Conservation (phyloP, 2,797 vertebrate genomes). For the Siniperca undulata region DNA sequence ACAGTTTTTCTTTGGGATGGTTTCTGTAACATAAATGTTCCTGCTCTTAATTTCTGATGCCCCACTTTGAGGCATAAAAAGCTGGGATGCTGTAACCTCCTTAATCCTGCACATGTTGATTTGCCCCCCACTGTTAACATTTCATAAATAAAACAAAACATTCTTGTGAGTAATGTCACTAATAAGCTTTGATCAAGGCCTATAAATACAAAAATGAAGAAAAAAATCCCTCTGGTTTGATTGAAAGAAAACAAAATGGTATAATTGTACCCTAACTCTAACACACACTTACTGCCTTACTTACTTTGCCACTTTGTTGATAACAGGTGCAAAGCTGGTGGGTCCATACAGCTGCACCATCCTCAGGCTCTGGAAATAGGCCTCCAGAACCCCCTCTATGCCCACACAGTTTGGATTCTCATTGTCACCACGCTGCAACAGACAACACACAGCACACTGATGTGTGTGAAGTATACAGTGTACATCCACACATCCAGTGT, state of each 20-base stretch:
- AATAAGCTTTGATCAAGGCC: slow-evolving; percentile 12
- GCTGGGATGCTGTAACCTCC: slow-evolving; percentile 17
- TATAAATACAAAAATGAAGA: slow-evolving; percentile 1
- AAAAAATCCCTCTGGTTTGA: background rate
- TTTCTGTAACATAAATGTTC: background rate
- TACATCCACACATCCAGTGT: background rate
- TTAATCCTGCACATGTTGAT: slow-evolving; percentile 11
- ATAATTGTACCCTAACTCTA: no score
- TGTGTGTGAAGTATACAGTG: background rate
- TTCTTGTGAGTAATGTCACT: slow-evolving; percentile 34
- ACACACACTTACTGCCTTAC: slow-evolving; percentile 43
- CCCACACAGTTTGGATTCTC: slow-evolving; percentile 95
- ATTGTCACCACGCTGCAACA: slow-evolving; percentile 88
- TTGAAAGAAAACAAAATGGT: background rate
- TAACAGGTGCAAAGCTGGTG: slow-evolving; percentile 96
- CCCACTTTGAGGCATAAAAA: slow-evolving; percentile 4
- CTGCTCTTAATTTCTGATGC: background rate
- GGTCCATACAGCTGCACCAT: slow-evolving; percentile 97
- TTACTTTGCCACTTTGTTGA: slow-evolving; percentile 97
- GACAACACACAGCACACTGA: slow-evolving; percentile 6
- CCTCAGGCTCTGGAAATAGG: slow-evolving; percentile 95
- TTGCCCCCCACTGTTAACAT: slow-evolving; percentile 4
- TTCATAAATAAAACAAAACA: slow-evolving; percentile 28
- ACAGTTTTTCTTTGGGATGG: background rate
- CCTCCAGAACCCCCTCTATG: slow-evolving; percentile 95